Conservation (phyloP, 2,113 vertebrate species). For the Columba janthina region DNA sequence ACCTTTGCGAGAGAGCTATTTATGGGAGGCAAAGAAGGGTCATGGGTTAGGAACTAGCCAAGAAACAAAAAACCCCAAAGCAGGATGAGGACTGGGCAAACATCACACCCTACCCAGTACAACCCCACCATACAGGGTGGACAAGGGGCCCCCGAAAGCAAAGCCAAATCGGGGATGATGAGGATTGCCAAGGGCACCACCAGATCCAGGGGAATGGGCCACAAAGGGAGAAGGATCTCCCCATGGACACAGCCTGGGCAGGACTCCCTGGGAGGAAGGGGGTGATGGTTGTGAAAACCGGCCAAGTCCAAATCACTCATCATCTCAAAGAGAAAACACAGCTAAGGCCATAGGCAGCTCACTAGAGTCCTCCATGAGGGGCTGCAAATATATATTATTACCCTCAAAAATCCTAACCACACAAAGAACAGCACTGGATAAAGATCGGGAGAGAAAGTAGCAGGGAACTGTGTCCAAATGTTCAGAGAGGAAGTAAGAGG, state of each 20-base stretch:
- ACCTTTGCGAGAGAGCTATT: background rate
- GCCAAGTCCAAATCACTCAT: background rate
- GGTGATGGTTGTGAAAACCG: background rate
- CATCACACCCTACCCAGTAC: background rate
- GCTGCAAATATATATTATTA: background rate
- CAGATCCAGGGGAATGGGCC: background rate
- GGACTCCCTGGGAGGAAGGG: background rate
- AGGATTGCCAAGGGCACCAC: background rate
- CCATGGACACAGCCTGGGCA: background rate
- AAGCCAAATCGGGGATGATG: accelerated
- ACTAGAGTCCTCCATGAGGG: background rate
- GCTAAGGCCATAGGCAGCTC: background rate
- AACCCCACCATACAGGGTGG: accelerated
- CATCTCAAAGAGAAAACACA: background rate
- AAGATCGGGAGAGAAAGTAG: background rate
- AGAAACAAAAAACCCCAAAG: background rate
- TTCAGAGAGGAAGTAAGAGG: background rate
- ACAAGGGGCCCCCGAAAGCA: background rate
- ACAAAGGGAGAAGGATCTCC: background rate
- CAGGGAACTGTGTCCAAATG: background rate
- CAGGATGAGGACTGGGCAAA: background rate
- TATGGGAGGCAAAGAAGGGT: background rate
- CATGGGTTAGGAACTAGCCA: background rate
- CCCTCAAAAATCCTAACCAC: background rate
- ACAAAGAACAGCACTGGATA: background rate